A percentile compares a stretch with the other conserved stretches of the same genome.
These are phyloP conservation scores for Proisotoma minuta DNA, from an alignment of 2,888 invertebrate species.

Conservation along the genomic window DNA sequence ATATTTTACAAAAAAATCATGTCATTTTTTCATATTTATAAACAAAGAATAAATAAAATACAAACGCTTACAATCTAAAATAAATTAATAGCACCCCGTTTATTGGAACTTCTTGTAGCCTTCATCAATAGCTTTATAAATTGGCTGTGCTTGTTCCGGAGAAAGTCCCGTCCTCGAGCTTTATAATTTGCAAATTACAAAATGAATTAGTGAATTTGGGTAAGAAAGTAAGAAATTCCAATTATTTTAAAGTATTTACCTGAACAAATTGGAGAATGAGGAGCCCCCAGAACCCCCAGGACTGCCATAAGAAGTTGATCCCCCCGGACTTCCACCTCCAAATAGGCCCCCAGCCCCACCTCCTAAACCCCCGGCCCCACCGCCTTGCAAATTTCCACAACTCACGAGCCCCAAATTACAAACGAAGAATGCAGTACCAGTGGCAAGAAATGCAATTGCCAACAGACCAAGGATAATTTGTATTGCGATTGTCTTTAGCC, in stretches of 20 bases:
- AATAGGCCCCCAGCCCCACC: not conserved
- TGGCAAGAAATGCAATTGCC: constrained; percentile 21
- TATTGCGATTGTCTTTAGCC: constrained; percentile 17
- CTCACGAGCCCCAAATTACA: constrained; percentile 32
- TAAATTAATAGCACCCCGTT: too few relatives aligned
- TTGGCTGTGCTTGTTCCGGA: constrained; percentile 16
- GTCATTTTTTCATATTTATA: too few relatives aligned
- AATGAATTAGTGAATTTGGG: not conserved
- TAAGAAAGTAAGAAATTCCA: not conserved
- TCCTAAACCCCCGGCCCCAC: constrained; percentile 9
- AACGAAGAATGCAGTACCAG: constrained; percentile 35
- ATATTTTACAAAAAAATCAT: too few relatives aligned
- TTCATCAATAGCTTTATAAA: constrained; percentile 32
- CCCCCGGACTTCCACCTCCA: constrained; percentile 11
- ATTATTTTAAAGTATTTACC: not conserved
- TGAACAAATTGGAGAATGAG: not conserved
- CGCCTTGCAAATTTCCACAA: constrained; percentile 15
- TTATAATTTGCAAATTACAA: not conserved
- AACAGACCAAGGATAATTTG: constrained; percentile 12
- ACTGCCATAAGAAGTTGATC: not conserved
- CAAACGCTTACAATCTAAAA: too few relatives aligned
- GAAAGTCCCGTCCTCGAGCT: constrained; percentile 18
- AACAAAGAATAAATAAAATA: too few relatives aligned
- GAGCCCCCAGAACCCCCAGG: constrained; percentile 16
- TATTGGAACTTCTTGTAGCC: constrained; percentile 26